These are phyloP conservation scores for Paratrypauchen microcephalus DNA, from an alignment of 2,797 vertebrate genomes.

Conservation along the genomic window DNA sequence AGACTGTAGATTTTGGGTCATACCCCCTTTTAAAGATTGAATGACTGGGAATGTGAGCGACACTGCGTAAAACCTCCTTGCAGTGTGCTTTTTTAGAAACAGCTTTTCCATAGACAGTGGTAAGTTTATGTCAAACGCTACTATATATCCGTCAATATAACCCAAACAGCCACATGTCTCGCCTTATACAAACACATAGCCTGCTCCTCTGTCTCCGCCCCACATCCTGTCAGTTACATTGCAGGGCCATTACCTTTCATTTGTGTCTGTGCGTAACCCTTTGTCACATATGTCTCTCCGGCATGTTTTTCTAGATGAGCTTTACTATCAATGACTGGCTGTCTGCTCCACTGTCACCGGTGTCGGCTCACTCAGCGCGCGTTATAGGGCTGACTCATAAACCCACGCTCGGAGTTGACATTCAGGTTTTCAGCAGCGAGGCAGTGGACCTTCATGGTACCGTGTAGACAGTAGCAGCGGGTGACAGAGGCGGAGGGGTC, in stretches of 20 bases:
- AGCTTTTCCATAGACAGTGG: neutral
- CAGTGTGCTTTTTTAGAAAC: neutral
- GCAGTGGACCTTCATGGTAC: slow-evolving; percentile 35
- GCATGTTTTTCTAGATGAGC: slow-evolving; percentile 30
- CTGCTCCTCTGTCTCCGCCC: slow-evolving; percentile 2
- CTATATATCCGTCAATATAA: slow-evolving; percentile 17
- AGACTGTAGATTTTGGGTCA: too few species aligned
- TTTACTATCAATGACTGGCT: slow-evolving; percentile 41
- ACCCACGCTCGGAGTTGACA: slow-evolving; percentile 52
- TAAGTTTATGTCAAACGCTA: slow-evolving; percentile 3
- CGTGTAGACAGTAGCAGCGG: slow-evolving; percentile 50
- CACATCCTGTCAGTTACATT: slow-evolving; percentile 16
- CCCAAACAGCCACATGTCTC: slow-evolving; percentile 11
- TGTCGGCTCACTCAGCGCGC: slow-evolving; percentile 42
- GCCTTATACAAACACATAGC: neutral
- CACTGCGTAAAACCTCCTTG: neutral
- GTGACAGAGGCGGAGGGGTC: slow-evolving; percentile 34
- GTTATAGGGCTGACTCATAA: slow-evolving; percentile 61
- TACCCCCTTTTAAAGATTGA: neutral
- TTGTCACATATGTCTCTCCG: slow-evolving; percentile 26
- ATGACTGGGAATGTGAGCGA: neutral
- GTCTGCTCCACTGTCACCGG: slow-evolving; percentile 42
- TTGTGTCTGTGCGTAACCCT: slow-evolving; percentile 37
- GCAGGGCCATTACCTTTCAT: slow-evolving; percentile 36
- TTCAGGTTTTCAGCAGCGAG: slow-evolving; percentile 42